phyloP scores from a whole-genome alignment of 2,113 vertebrate genomes.

The Festucalex cinctus region DNA sequence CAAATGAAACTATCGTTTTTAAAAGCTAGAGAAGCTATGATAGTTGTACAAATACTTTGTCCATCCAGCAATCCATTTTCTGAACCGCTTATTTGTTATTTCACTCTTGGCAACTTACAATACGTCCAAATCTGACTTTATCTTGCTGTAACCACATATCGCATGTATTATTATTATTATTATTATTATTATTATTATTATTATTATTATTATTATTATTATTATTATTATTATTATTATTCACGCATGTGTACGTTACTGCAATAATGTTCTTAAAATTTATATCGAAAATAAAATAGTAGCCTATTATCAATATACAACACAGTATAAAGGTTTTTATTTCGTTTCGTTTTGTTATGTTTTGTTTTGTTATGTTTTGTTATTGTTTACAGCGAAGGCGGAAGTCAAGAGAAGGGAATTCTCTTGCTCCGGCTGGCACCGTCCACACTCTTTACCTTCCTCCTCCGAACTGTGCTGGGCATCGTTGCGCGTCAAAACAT shows the following conservation, averaged over 20 bases:
- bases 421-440: conserved; percentile 46
- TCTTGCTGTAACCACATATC: too few species aligned
- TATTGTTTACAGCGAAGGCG: conserved; percentile 10
- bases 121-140: too few species aligned
- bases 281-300: neutral
- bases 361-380: neutral
- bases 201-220: neutral
- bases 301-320: neutral
- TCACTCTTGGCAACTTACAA: too few species aligned
- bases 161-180: too few species aligned
- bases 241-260: neutral
- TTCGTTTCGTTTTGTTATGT: neutral
- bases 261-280: neutral
- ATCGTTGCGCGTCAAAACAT: conserved; percentile 68
- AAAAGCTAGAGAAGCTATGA: too few species aligned
- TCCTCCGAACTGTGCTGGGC: conserved; percentile 58
- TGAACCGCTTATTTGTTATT: neutral
- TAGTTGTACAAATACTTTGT: neutral
- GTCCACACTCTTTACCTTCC: conserved; percentile 31
- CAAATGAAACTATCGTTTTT: neutral
- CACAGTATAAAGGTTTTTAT: neutral
- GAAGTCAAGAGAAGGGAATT: neutral
- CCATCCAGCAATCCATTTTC: neutral
- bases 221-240: neutral
- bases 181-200: neutral